Evolutionary conservation across 2,113 vertebrate genomes (phyloP).

Genomic region (Morone saxatilis): DNA sequence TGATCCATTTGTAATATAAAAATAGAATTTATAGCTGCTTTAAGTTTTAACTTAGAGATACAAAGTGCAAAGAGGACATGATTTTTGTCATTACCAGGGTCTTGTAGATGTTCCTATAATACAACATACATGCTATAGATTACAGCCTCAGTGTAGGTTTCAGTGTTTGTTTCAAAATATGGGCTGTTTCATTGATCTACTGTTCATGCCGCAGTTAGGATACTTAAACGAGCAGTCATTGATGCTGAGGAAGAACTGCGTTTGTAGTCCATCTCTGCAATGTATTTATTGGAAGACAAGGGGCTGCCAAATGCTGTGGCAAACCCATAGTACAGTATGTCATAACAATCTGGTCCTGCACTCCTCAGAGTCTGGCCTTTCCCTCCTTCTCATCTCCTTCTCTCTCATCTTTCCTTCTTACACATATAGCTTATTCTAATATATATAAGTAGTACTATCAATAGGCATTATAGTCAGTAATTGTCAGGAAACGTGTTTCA

Average conservation of each 20-base stretch:
- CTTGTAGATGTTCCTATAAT: neutral
- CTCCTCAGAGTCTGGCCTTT: conserved; percentile 2
- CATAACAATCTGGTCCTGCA: conserved; percentile 15
- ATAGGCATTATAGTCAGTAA: conserved; percentile 42
- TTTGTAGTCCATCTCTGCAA: conserved; percentile 24
- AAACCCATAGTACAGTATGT: conserved; percentile 17
- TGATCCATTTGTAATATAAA: no score
- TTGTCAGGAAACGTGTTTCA: conserved; percentile 55
- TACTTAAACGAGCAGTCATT: conserved; percentile 12
- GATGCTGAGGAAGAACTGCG: neutral
- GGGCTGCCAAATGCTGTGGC: conserved; percentile 22
- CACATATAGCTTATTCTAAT: conserved; percentile 57
- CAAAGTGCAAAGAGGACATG: no score
- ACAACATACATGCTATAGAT: neutral
- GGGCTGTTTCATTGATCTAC: conserved; percentile 21
- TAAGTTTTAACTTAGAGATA: no score
- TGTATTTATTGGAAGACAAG: conserved; percentile 54
- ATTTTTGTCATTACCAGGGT: neutral
- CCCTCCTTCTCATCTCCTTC: conserved; percentile 8
- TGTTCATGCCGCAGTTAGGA: conserved; percentile 15
- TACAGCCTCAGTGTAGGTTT: neutral
- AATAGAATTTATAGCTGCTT: no score
- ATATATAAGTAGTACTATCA: conserved; percentile 47
- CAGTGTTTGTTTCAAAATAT: conserved; percentile 4
- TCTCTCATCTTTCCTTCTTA: conserved; percentile 23